These are phyloP conservation scores for Netelia fuscicornis DNA, from an alignment of 2,888 invertebrate genomes.

Conservation along the genomic window DNA sequence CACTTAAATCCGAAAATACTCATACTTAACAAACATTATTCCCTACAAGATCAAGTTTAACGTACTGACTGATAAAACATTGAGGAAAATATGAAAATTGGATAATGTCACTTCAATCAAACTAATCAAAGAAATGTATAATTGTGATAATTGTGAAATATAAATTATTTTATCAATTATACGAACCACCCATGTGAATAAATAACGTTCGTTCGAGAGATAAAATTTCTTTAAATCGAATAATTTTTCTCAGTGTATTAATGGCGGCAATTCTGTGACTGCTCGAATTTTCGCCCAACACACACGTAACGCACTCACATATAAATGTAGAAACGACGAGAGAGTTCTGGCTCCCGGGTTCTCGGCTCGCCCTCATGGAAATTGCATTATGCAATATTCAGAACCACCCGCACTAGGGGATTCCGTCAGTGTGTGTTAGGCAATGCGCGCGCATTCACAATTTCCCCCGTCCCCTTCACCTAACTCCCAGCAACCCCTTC, in stretches of 20 bases:
- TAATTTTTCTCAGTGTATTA: neutral
- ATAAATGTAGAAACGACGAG: slow-evolving; percentile 8
- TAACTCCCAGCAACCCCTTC: slow-evolving; percentile 4
- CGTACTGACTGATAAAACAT: neutral
- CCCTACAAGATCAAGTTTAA: neutral
- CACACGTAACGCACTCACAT: slow-evolving; percentile 7
- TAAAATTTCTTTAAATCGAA: neutral
- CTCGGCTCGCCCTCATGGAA: slow-evolving; percentile 76
- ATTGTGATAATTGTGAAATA: too few species aligned
- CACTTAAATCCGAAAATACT: neutral
- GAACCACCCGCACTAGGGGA: slow-evolving; percentile 66
- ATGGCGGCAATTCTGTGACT: neutral
- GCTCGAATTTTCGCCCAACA: neutral
- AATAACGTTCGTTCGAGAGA: neutral
- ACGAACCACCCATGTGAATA: neutral
- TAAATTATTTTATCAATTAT: too few species aligned
- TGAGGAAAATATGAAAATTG: too few species aligned
- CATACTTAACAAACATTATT: neutral
- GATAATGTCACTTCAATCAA: too few species aligned
- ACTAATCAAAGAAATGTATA: too few species aligned
- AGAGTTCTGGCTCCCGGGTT: slow-evolving; percentile 47
- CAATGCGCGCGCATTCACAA: slow-evolving; percentile 58
- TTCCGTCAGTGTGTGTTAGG: slow-evolving; percentile 61
- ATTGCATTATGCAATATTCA: slow-evolving; percentile 82
- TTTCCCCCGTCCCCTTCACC: slow-evolving; percentile 6